Base-by-base conservation (phyloP, 1,140 invertebrate species). In the Leptopilina clavipes region DNA sequence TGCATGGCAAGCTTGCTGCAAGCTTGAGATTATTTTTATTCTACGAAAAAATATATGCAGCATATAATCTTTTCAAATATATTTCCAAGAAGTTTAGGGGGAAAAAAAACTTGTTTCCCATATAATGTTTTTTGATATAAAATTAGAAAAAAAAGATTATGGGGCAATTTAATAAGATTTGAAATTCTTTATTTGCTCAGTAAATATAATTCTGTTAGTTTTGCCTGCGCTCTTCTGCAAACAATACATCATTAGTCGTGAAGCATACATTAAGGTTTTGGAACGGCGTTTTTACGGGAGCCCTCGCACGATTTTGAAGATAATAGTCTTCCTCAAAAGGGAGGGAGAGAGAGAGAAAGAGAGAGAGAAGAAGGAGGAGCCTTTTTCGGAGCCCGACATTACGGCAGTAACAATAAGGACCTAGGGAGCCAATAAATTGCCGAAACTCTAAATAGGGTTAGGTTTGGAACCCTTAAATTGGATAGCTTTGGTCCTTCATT, bases 381-480 rank as follows among this genome's bases (percentile, higher is more conserved):
- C 37, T 40, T 9, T 31, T 14, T 65, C 12, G 7, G 79, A 77
- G 79, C 43, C 79, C 71, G 74, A 31, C 19, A 52, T 45, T 48
- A 22, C 71, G 9, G 5, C 3, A 65, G 73, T 76, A 76, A 79
- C 79, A 81, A 79, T 77, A 56, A 70, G 31, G 37, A 40, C n/a
- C 52, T 82, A 79, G 75, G 18, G 37, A 73, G 77, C 76, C 73
- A n/a, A 81, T 81, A 81, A 84, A 84, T 78, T 77, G 80, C 71
- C 73, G 70, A 83, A 82, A 81, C 72, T 79, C 80, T 82, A 82
- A 83, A 81, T 83, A 82, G 85, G 65, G 78, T 79, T 79, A 76
- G 70, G 43, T 40, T 40, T 9, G 71, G 77, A 82, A 76, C 75
- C 74, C 77, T 79, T 86, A 86, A 86, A 86, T 87, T 86, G 81